These are phyloP conservation scores for Crotalus viridis DNA, from an alignment of 2,113 vertebrate genomes.

Conservation along the genomic window DNA sequence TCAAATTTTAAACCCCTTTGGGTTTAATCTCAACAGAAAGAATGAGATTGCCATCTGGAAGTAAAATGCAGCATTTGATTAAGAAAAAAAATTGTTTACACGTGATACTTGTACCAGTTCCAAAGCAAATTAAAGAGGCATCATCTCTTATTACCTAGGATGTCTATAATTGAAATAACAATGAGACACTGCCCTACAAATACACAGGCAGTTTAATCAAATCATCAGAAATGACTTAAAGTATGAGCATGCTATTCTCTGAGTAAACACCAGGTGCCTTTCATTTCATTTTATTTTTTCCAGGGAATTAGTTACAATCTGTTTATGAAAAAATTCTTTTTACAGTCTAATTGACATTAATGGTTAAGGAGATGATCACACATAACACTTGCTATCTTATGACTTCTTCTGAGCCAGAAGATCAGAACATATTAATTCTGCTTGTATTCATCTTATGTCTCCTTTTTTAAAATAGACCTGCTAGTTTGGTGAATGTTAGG, in stretches of 20 bases:
- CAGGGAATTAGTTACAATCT: constrained; percentile 3
- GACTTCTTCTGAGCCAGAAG: neutral
- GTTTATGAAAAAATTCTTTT: neutral
- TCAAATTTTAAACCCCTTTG: neutral
- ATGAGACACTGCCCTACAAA: neutral
- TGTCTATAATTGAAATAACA: neutral
- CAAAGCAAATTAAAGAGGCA: neutral
- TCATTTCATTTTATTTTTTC: constrained; percentile 24
- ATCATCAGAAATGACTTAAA: neutral
- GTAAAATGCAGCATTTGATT: neutral
- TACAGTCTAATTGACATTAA: neutral
- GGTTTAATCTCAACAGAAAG: neutral
- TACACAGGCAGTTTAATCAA: neutral
- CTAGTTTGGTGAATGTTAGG: neutral
- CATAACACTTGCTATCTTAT: neutral
- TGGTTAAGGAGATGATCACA: neutral
- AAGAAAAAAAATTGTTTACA: neutral
- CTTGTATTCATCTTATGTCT: neutral
- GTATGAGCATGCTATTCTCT: neutral
- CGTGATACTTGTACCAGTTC: neutral
- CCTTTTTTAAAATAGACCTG: neutral
- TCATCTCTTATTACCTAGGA: neutral
- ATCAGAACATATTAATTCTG: neutral
- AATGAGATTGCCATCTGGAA: neutral
- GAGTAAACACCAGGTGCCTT: neutral